These are phyloP conservation scores for Myotis daubentonii DNA, from an alignment of 2,797 vertebrate species.

Conservation along the genomic window DNA sequence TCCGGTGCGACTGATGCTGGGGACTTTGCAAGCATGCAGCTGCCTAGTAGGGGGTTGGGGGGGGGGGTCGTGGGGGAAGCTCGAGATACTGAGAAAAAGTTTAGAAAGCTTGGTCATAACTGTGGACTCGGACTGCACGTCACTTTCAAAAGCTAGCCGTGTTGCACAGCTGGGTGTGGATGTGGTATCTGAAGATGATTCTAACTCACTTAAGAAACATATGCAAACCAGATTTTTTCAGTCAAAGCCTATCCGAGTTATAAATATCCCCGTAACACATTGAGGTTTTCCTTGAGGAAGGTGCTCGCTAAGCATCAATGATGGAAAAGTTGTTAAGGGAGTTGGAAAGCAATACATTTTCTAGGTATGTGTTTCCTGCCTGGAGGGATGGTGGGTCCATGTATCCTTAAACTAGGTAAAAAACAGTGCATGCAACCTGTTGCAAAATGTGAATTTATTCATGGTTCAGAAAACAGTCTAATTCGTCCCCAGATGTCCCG, in stretches of 20 bases:
- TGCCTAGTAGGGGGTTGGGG: not conserved
- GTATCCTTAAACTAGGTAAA: not conserved
- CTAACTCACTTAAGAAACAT: constrained; percentile 63
- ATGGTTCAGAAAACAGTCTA: not conserved
- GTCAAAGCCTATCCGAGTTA: constrained; percentile 60
- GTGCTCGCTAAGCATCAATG: not conserved
- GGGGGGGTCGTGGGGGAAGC: not conserved
- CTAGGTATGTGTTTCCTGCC: not conserved
- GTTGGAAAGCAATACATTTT: constrained; percentile 48
- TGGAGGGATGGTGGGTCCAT: not conserved
- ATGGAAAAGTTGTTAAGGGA: constrained; percentile 27
- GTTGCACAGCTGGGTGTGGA: constrained; percentile 53
- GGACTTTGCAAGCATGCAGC: constrained; percentile 76
- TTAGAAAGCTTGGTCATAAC: constrained; percentile 32
- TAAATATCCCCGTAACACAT: constrained; percentile 59
- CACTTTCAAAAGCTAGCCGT: constrained; percentile 62
- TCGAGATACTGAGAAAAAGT: not conserved
- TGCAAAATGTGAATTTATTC: not conserved
- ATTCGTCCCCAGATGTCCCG: not conserved
- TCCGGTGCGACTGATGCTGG: constrained; percentile 58
- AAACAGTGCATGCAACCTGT: not conserved
- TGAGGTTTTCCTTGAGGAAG: constrained; percentile 75
- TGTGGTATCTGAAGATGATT: constrained; percentile 68
- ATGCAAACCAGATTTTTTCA: constrained; percentile 24
- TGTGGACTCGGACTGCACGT: constrained; percentile 13